phyloP scores from a whole-genome alignment of 2,888 invertebrate species.

The Pomacea canaliculata region DNA sequence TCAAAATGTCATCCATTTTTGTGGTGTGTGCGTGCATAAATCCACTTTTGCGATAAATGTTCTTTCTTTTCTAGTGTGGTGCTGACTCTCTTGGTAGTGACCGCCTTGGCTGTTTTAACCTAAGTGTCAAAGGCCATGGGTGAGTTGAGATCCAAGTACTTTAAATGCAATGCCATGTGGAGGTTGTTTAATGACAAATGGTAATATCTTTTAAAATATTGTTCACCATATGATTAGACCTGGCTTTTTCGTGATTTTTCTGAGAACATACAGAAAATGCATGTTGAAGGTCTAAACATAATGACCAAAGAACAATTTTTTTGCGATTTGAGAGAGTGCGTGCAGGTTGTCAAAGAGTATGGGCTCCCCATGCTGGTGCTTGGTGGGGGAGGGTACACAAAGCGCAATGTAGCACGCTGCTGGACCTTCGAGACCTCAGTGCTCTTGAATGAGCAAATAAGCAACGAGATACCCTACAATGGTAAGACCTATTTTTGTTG shows the following conservation, averaged over 20 bases:
- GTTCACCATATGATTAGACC: neutral
- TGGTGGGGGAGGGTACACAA: slow-evolving; percentile 88
- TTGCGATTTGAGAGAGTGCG: slow-evolving; percentile 80
- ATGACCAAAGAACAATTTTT: no score
- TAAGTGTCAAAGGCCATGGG: slow-evolving; percentile 95
- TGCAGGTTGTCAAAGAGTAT: slow-evolving; percentile 92
- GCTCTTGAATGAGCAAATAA: slow-evolving; percentile 89
- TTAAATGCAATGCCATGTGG: neutral
- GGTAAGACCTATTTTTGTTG: slow-evolving; percentile 52
- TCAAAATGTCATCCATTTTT: no score
- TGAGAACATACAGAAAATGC: no score
- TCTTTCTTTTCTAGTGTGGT: slow-evolving; percentile 82
- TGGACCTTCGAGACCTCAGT: slow-evolving; percentile 99
- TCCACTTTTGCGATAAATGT: neutral
- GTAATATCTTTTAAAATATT: neutral
- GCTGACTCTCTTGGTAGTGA: slow-evolving; percentile 98
- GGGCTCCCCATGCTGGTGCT: slow-evolving; percentile 93
- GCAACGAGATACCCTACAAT: slow-evolving; percentile 94
- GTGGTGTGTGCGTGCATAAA: no score
- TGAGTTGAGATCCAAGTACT: slow-evolving; percentile 47
- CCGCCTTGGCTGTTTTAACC: slow-evolving; percentile 93
- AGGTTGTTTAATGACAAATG: neutral
- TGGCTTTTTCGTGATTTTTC: no score
- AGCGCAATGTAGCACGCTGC: slow-evolving; percentile 96
- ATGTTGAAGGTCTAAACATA: no score